Evolutionary conservation across 2,888 invertebrate genomes (phyloP).

Genomic region (Scaptomyza parva): DNA sequence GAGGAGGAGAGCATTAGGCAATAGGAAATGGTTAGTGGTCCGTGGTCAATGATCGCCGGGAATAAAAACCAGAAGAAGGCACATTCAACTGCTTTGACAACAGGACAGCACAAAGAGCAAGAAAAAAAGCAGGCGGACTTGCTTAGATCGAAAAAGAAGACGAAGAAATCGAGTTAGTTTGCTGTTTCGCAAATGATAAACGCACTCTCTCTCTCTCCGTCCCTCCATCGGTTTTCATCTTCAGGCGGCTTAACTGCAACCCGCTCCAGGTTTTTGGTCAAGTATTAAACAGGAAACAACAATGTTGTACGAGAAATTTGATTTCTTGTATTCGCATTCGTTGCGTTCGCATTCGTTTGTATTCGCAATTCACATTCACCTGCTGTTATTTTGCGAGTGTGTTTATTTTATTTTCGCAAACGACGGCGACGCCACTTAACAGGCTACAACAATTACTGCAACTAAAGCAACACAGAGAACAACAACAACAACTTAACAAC

Average conservation of each 20-base stretch:
- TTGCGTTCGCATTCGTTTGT: constrained; percentile 55
- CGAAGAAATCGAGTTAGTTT: constrained; percentile 40
- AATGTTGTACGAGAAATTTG: constrained; percentile 65
- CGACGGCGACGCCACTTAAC: constrained; percentile 48
- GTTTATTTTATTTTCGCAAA: constrained; percentile 50
- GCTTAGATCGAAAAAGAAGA: constrained; percentile 19
- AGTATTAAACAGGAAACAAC: constrained; percentile 67
- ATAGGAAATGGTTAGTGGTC: neutral
- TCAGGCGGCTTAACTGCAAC: neutral
- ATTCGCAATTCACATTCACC: constrained; percentile 69
- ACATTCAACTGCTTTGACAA: constrained; percentile 24
- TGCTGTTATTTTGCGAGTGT: constrained; percentile 69
- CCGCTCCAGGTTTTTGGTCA: constrained; percentile 21
- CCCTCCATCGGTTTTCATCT: neutral
- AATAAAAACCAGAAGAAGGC: constrained; percentile 14
- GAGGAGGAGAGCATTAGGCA: neutral
- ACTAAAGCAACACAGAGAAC: constrained; percentile 17
- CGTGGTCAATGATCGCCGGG: constrained; percentile 10
- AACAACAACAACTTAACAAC: constrained; percentile 42
- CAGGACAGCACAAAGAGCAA: constrained; percentile 1
- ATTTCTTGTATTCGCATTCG: constrained; percentile 64
- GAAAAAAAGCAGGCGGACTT: constrained; percentile 1
- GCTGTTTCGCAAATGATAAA: constrained; percentile 52
- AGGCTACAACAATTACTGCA: constrained; percentile 37
- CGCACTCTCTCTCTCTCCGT: constrained; percentile 14